A percentile compares a stretch with the other conserved stretches of the same genome.
phyloP scores from a whole-genome alignment of 2,797 vertebrate species.

The Lepilemur ruficaudatus region DNA sequence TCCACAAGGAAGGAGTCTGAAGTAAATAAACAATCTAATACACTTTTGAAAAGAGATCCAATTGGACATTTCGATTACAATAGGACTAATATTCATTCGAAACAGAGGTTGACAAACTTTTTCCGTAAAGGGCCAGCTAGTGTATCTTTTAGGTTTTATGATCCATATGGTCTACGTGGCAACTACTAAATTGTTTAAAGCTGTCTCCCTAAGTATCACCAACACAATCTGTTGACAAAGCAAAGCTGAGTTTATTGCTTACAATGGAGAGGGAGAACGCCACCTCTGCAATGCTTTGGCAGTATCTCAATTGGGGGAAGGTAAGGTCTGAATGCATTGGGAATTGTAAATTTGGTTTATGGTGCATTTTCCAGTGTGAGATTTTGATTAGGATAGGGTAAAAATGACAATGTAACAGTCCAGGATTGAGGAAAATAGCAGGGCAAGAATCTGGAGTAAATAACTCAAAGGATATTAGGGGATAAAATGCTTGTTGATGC shows the following conservation, averaged over 20 bases:
- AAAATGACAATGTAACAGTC: background rate
- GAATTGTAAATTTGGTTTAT: background rate
- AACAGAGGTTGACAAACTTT: background rate
- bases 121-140: background rate
- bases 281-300: background rate
- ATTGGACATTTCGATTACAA: background rate
- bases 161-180: background rate
- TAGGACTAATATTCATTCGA: background rate
- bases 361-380: background rate
- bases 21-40: background rate
- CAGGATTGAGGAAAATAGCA: background rate
- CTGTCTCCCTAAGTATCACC: background rate
- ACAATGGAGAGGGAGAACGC: background rate
- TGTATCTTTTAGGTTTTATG: background rate
- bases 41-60: background rate
- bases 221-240: background rate
- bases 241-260: background rate
- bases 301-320: background rate
- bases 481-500: background rate
- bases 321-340: background rate
- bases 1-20: background rate
- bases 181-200: slow-evolving; percentile 13
- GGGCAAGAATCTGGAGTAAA: background rate
- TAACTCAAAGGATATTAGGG: background rate
- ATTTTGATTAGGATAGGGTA: background rate